Conservation (phyloP, 2,888 invertebrate genomes). For the Xylota sylvarum region DNA sequence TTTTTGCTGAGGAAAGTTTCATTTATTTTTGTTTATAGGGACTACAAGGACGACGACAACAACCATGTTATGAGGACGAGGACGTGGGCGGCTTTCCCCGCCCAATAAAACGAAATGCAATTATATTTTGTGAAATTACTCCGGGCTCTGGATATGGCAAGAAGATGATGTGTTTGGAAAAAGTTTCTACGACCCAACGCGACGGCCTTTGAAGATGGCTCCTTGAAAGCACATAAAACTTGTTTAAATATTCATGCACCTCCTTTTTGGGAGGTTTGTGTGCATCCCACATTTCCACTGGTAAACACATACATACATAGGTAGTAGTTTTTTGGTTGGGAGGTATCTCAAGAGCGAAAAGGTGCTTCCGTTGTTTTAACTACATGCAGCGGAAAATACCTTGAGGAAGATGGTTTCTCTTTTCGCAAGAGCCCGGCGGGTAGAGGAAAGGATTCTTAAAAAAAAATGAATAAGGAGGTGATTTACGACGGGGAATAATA, state of each 20-base stretch:
- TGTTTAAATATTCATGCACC: constrained; percentile 21
- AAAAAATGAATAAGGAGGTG: constrained; percentile 3
- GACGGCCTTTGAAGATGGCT: constrained; percentile 14
- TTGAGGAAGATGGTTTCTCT: background rate
- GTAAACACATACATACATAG: background rate
- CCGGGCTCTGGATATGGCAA: constrained; percentile 23
- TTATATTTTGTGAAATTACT: constrained; percentile 60
- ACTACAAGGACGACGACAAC: too few species aligned
- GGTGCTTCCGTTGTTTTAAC: constrained; percentile 9
- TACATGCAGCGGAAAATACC: constrained; percentile 15
- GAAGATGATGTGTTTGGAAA: background rate
- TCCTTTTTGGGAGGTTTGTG: background rate
- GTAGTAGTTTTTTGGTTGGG: background rate
- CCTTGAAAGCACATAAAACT: constrained; percentile 23
- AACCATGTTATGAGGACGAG: too few species aligned
- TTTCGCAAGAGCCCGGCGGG: background rate
- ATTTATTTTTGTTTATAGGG: constrained; percentile 1
- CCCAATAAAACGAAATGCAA: constrained; percentile 65
- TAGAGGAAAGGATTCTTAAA: background rate
- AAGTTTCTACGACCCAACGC: background rate
- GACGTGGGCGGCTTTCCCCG: constrained; percentile 1
- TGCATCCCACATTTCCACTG: background rate
- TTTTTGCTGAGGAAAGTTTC: constrained; percentile 24
- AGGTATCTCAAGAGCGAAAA: background rate
- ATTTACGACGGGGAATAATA: constrained; percentile 18